Conservation (phyloP, 2,797 vertebrate genomes). For the Tinamus major region DNA sequence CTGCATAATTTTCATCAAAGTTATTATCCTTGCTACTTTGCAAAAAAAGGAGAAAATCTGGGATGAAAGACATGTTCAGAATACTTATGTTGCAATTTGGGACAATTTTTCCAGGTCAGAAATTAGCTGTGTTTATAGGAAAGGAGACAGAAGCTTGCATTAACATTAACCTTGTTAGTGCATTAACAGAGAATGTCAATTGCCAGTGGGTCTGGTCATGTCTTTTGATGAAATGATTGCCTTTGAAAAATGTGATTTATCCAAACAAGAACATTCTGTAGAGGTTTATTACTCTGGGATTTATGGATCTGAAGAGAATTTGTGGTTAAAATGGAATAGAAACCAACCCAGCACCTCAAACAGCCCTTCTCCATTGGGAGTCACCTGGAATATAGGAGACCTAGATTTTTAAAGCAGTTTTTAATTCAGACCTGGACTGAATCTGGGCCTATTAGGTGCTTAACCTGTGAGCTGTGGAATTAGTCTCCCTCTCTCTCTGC, state of each 20-base stretch:
- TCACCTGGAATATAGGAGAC: neutral
- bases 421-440: neutral
- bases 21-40: neutral
- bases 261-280: neutral
- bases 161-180: neutral
- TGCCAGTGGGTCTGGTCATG: neutral
- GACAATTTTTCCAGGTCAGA: neutral
- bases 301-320: neutral
- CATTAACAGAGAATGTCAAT: neutral
- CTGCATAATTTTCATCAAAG: neutral
- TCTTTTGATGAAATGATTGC: neutral
- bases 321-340: neutral
- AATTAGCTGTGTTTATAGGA: neutral
- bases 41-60: neutral
- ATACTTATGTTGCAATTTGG: neutral
- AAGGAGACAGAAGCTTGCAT: neutral
- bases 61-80: neutral
- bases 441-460: neutral
- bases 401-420: neutral
- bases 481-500: neutral
- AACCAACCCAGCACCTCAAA: neutral
- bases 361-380: neutral
- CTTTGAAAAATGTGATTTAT: neutral
- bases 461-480: neutral
- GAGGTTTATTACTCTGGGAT: neutral